A percentile compares a stretch with the other conserved stretches of the same genome.
These are phyloP conservation scores for Rhagoletis zephyria DNA, from an alignment of 1,140 invertebrate species.

Conservation along the genomic window DNA sequence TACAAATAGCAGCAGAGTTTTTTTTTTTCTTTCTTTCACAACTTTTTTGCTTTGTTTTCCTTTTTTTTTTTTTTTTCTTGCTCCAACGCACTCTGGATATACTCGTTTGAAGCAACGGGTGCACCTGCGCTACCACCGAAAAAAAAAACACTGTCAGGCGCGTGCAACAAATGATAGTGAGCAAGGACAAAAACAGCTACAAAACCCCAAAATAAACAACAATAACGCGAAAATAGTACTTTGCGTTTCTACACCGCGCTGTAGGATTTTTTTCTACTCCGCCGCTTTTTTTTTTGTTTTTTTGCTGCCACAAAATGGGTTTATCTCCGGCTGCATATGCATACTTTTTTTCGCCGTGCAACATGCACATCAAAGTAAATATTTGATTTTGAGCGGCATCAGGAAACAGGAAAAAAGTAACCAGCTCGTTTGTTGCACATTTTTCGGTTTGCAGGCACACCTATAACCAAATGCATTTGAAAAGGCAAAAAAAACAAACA, in stretches of 20 bases:
- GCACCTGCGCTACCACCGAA: neutral
- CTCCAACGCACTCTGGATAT: too few relatives aligned
- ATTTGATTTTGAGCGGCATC: neutral
- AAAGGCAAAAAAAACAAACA: too few relatives aligned
- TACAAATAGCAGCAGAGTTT: neutral
- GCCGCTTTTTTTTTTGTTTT: neutral
- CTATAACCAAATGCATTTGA: neutral
- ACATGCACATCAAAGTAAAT: constrained; percentile 41
- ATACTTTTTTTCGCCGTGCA: neutral
- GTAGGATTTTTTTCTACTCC: too few relatives aligned
- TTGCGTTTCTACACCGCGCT: neutral
- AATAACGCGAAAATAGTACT: constrained; percentile 36
- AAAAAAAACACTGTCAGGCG: neutral
- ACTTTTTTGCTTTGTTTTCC: neutral
- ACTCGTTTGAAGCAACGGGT: neutral
- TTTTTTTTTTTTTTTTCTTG: neutral
- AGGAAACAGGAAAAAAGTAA: neutral
- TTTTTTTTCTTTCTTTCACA: neutral
- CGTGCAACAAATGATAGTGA: neutral
- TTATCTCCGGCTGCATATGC: neutral
- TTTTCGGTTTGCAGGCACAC: neutral
- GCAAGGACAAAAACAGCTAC: neutral
- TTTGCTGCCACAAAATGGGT: neutral
- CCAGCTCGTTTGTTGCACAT: neutral
- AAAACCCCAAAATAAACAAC: neutral